Evolutionary conservation across 1,140 invertebrate species (phyloP).

Genomic region (Musca domestica): DNA sequence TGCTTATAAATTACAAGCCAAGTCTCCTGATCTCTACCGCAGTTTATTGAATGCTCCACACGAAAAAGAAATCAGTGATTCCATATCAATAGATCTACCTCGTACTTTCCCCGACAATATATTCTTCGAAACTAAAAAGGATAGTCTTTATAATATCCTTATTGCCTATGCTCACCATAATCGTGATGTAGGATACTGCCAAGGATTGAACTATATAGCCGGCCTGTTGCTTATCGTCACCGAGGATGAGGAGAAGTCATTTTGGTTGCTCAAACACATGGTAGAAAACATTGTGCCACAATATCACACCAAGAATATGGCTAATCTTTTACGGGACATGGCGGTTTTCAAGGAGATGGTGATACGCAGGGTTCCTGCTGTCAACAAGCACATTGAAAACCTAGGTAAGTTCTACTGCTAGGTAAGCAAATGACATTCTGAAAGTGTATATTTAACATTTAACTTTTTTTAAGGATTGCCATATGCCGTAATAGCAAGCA

Average conservation of each 20-base stretch:
- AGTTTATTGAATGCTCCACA: conserved; percentile 65
- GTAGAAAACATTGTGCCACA: conserved; percentile 84
- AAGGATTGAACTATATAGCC: conserved; percentile 91
- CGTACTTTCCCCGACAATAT: conserved; percentile 94
- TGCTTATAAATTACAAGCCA: conserved; percentile 67
- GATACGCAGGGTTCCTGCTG: conserved; percentile 73
- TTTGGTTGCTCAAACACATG: conserved; percentile 85
- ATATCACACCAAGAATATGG: conserved; percentile 87
- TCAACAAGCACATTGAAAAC: conserved; percentile 74
- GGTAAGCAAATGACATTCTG: background rate
- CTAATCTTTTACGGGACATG: conserved; percentile 81
- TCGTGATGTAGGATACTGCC: conserved; percentile 84
- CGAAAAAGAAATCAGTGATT: conserved; percentile 65
- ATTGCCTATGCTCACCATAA: conserved; percentile 88
- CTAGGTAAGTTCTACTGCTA: conserved; percentile 55
- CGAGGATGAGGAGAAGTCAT: conserved; percentile 84
- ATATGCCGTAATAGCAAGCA: conserved; percentile 85
- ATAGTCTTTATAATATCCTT: conserved; percentile 79
- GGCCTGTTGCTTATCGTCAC: conserved; percentile 79
- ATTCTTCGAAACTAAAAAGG: conserved; percentile 76
- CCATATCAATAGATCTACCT: conserved; percentile 80
- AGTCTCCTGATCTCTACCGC: conserved; percentile 68
- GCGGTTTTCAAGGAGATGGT: conserved; percentile 83
- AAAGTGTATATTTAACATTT: background rate
- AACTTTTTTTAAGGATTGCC: conserved; percentile 60